Percentiles rank a stretch among this genome's conserved stretches.
Conservation (phyloP, 2,888 invertebrate genomes). For the Cecidostiba fungosa region DNA sequence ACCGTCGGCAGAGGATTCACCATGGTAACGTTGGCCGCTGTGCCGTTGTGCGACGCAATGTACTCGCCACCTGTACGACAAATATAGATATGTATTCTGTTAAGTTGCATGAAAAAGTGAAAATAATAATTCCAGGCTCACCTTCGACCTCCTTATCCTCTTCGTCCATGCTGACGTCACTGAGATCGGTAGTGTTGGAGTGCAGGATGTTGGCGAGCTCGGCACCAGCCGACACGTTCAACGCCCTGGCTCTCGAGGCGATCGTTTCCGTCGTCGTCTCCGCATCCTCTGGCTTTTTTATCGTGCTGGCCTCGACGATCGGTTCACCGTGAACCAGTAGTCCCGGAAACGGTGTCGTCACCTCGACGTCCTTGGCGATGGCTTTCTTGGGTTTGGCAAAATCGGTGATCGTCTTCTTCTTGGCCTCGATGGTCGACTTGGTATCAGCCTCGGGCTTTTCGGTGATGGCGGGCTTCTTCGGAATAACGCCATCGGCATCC, state of each 20-base stretch:
- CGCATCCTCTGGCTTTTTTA: neutral
- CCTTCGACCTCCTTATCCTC: slow-evolving; percentile 81
- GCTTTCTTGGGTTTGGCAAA: slow-evolving; percentile 72
- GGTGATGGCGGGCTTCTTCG: slow-evolving; percentile 50
- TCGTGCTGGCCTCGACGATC: slow-evolving; percentile 21
- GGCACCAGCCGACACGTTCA: slow-evolving; percentile 73
- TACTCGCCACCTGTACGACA: slow-evolving; percentile 74
- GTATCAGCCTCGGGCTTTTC: slow-evolving; percentile 21
- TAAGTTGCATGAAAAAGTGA: neutral
- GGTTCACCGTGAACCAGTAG: slow-evolving; percentile 55
- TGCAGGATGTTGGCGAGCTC: slow-evolving; percentile 77
- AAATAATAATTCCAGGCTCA: slow-evolving; percentile 53
- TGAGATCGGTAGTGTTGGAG: slow-evolving; percentile 84
- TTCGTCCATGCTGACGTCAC: slow-evolving; percentile 89
- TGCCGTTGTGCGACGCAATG: slow-evolving; percentile 72
- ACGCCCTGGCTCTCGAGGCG: slow-evolving; percentile 72
- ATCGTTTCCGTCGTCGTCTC: slow-evolving; percentile 60
- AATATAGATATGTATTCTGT: too few species aligned
- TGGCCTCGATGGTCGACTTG: slow-evolving; percentile 66
- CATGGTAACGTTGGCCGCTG: slow-evolving; percentile 63
- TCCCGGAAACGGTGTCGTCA: slow-evolving; percentile 14
- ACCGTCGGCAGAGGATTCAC: slow-evolving; percentile 66
- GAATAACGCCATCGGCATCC: slow-evolving; percentile 47
- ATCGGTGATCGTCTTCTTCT: slow-evolving; percentile 72
- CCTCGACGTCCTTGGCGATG: slow-evolving; percentile 64